Base-by-base conservation (phyloP, 2,888 invertebrate species). In the Parapristionchus giblindavisi region DNA sequence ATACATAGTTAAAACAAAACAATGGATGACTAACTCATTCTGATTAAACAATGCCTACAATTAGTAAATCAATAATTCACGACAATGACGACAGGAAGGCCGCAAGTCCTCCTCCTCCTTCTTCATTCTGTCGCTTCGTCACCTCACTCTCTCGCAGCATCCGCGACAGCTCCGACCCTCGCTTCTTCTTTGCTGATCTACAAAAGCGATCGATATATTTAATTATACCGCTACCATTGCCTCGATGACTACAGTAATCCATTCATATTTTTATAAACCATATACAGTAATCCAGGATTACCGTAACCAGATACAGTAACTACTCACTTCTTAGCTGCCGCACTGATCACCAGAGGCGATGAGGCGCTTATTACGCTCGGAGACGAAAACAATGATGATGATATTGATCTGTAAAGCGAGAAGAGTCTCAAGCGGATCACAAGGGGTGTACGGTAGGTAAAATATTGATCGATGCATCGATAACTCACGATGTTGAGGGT, bases 261-360 rank as follows among this genome's bases (percentile, higher is more conserved):
- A 14, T 43, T 8, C 43, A 8, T 17, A 43, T 14, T 43, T 17
- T 8, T 14, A 14, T 43, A 8, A 8, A 14, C 17, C 38, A 2
- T 43, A 24, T 27, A 63, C 63, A 36, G 43, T 63, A 27, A 27
- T 11, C n/a, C 38, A 38, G 11, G 11, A n/a, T 17, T 8, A 27
- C 29, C 5, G 32, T 58, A 11, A 1, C 58, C 58, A 3, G 0
- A 32, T 36, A 61, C 34, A 34, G 60, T 60, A 43, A 60, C 58
- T 24, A 48, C 66, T 51, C 51, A 66, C 66, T 66, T 66, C 66
- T 66, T 66, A 2, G 66, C 66, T 6, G 66, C 66, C 48, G 66
- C 66, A 51, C 66, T 66, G n/a, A 66, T 32, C 6, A 66, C 32
- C 32, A 66, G 66, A 1, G 66, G 66, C 0, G 66, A 66, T 48